Percentiles rank a stretch among this genome's conserved stretches.
These are phyloP conservation scores for Tipula lateralis DNA, from an alignment of 2,888 invertebrate species.

Conservation along the genomic window DNA sequence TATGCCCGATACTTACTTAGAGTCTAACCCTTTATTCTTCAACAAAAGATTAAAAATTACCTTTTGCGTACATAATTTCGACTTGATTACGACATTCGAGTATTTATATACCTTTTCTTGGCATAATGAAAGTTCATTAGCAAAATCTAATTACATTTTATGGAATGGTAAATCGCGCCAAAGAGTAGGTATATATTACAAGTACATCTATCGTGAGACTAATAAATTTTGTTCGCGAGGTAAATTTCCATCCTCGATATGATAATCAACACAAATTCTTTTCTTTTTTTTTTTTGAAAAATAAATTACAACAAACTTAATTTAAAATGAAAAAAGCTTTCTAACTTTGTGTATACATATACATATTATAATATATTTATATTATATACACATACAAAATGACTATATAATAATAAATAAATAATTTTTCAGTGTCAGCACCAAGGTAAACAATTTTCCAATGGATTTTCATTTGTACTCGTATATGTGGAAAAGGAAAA, in stretches of 20 bases:
- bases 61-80: background rate
- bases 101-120: background rate
- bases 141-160: background rate
- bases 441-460: background rate
- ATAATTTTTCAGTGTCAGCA: background rate
- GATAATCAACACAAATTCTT: background rate
- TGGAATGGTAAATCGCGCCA: background rate
- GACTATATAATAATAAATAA: background rate
- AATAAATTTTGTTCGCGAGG: background rate
- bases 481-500: background rate
- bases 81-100: background rate
- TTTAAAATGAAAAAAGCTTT: background rate
- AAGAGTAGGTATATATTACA: too few species aligned
- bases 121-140: background rate
- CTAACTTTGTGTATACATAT: too few species aligned
- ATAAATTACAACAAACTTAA: background rate
- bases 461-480: background rate
- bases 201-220: background rate
- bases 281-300: too few species aligned
- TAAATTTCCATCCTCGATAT: background rate
- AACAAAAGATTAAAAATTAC: background rate
- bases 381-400: background rate
- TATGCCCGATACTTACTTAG: too few species aligned
- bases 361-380: background rate
- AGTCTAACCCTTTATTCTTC: background rate